Percentiles rank a stretch among this genome's conserved stretches.
Conservation (phyloP, 2,797 vertebrate genomes). For the Lepilemur ruficaudatus region DNA sequence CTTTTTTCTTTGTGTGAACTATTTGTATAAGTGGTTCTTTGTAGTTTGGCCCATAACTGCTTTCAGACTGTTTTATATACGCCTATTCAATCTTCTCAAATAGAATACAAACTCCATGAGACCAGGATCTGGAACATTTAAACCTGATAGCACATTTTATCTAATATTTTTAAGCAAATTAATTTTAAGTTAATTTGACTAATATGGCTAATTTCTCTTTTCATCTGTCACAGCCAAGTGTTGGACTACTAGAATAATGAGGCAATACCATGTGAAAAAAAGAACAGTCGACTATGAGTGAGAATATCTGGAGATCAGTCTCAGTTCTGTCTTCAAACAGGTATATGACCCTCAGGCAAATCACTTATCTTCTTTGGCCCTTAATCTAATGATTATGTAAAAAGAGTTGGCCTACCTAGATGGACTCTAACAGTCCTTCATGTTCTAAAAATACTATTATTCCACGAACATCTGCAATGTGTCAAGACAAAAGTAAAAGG, state of each 20-base stretch:
- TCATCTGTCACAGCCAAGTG: not conserved
- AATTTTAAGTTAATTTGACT: not conserved
- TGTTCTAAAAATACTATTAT: slow-evolving; percentile 64
- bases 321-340: slow-evolving; percentile 36
- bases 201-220: slow-evolving; percentile 28
- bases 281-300: slow-evolving; percentile 5
- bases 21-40: not conserved
- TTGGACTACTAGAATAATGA: slow-evolving; percentile 31
- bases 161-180: not conserved
- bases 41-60: not conserved
- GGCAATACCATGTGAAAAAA: not conserved
- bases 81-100: slow-evolving; percentile 25
- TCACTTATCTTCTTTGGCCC: not conserved
- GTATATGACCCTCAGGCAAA: not conserved
- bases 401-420: slow-evolving; percentile 39
- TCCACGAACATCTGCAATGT: slow-evolving; percentile 46
- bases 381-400: slow-evolving; percentile 38
- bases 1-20: slow-evolving; percentile 27
- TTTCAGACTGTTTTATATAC: slow-evolving; percentile 13
- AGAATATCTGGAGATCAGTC: not conserved
- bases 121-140: not conserved
- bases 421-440: slow-evolving; percentile 27
- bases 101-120: slow-evolving; percentile 38
- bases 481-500: slow-evolving; percentile 53
- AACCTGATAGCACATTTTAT: slow-evolving; percentile 43